phyloP scores from a whole-genome alignment of 1,140 invertebrate genomes.

The Tetragnatha versicolor region DNA sequence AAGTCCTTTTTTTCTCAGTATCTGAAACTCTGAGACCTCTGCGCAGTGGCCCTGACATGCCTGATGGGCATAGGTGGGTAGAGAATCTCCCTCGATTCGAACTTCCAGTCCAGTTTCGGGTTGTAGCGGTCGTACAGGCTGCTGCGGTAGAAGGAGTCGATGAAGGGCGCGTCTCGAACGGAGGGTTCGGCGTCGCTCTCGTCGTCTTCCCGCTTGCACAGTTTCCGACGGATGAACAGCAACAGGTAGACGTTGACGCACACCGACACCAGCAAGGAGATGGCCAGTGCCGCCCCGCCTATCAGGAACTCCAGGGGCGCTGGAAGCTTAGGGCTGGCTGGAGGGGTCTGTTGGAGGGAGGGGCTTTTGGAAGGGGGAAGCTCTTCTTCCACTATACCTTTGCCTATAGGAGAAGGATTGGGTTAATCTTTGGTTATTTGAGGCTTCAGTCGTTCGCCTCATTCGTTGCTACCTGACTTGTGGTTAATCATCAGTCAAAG shows the following conservation, averaged over 20 bases:
- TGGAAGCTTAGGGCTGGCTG: neutral
- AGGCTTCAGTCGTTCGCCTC: too few relatives aligned
- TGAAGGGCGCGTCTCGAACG: constrained; percentile 10
- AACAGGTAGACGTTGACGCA: constrained; percentile 49
- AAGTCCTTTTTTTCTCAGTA: too few relatives aligned
- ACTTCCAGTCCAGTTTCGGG: constrained; percentile 32
- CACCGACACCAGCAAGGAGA: constrained; percentile 35
- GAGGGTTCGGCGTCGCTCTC: constrained; percentile 18
- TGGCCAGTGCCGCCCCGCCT: constrained; percentile 25
- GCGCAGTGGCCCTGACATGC: constrained; percentile 18
- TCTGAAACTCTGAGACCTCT: constrained; percentile 45
- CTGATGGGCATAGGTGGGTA: constrained; percentile 51
- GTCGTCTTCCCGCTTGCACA: neutral
- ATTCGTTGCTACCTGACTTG: too few relatives aligned
- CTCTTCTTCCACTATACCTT: constrained; percentile 38
- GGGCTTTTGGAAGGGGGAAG: constrained; percentile 6
- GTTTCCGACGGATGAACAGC: constrained; percentile 14
- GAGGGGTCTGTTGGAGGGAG: neutral
- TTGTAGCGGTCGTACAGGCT: constrained; percentile 34
- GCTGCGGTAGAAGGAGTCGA: neutral
- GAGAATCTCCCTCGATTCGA: constrained; percentile 46
- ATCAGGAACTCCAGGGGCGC: constrained; percentile 38
- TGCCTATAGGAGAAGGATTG: constrained; percentile 18
- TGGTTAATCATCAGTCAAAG: too few relatives aligned
- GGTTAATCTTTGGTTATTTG: too few relatives aligned